phyloP scores from a whole-genome alignment of 64 coral and sea anemone genomes.

The Stichodactyla mertensii region DNA sequence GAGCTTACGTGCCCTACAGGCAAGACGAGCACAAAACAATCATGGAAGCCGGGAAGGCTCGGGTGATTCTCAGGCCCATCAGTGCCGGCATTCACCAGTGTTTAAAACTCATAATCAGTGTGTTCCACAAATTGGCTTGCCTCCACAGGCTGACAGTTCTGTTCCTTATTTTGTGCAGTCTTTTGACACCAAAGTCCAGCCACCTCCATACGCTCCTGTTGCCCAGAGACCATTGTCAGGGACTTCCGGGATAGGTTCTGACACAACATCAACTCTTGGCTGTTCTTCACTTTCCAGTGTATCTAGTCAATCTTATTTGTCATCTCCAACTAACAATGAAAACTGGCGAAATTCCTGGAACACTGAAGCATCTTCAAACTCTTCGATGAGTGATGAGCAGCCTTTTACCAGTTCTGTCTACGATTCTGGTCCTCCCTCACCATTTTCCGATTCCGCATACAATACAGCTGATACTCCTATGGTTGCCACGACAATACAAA shows the following conservation, averaged over 20 bases:
- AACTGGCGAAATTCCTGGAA: conserved; percentile 87
- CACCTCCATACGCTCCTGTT: conserved; percentile 70
- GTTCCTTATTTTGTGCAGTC: conserved; percentile 72
- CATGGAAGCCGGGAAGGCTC: conserved; percentile 25
- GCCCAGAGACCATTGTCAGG: conserved; percentile 35
- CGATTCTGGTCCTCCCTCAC: conserved; percentile 80
- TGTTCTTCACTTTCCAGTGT: conserved; percentile 18
- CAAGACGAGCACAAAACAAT: conserved; percentile 19
- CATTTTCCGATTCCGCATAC: conserved; percentile 63
- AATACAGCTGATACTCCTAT: conserved; percentile 38
- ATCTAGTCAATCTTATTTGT: conserved; percentile 28
- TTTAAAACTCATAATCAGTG: background rate
- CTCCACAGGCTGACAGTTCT: background rate
- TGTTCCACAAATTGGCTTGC: conserved; percentile 11
- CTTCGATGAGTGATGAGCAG: conserved; percentile 88
- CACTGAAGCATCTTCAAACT: conserved; percentile 90
- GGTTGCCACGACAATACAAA: conserved; percentile 30
- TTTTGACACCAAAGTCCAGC: conserved; percentile 54
- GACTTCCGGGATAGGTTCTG: conserved; percentile 30
- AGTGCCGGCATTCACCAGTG: background rate
- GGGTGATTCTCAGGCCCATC: conserved; percentile 12
- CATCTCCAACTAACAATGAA: conserved; percentile 37
- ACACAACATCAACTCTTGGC: conserved; percentile 37
- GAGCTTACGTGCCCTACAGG: conserved; percentile 18
- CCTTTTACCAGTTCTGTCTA: conserved; percentile 51